phyloP scores from a whole-genome alignment of 1,140 invertebrate genomes.

The Diploscapter pachys region DNA sequence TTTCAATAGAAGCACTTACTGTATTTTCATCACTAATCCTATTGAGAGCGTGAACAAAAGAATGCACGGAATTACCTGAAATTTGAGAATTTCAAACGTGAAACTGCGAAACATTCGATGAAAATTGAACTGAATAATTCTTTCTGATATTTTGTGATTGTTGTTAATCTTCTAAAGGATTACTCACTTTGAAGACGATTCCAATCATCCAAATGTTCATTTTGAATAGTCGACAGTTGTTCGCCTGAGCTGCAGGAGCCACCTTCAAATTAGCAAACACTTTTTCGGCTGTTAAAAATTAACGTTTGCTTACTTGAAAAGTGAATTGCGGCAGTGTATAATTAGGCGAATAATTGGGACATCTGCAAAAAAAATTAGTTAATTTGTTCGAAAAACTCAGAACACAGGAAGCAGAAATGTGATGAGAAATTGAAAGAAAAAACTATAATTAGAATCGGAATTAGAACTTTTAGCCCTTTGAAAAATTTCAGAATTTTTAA shows the following conservation, averaged over 20 bases:
- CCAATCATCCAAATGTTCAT: constrained; percentile 42
- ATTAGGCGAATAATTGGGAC: constrained; percentile 33
- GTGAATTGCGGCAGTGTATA: constrained; percentile 35
- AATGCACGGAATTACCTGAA: constrained; percentile 36
- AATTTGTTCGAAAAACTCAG: background rate
- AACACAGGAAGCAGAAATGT: too few species aligned
- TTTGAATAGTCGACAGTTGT: constrained; percentile 46
- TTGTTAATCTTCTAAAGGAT: background rate
- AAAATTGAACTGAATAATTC: constrained; percentile 2
- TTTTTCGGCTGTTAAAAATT: too few species aligned
- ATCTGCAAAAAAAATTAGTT: constrained; percentile 2
- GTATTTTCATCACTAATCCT: constrained; percentile 36
- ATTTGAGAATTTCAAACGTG: background rate
- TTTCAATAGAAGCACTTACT: too few species aligned
- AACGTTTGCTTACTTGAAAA: constrained; percentile 29
- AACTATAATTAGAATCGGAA: too few species aligned
- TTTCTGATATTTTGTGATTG: background rate
- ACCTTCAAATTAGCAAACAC: too few species aligned
- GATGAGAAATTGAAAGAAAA: too few species aligned
- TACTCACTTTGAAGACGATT: constrained; percentile 34
- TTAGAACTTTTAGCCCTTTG: too few species aligned
- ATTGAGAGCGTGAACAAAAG: constrained; percentile 42
- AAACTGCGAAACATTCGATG: background rate
- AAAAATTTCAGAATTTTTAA: background rate
- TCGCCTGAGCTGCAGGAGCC: constrained; percentile 26